Percentiles rank a stretch among this genome's conserved stretches.
These are phyloP conservation scores for Psephotus haematonotus DNA, from an alignment of 2,113 vertebrate species.

Conservation along the genomic window DNA sequence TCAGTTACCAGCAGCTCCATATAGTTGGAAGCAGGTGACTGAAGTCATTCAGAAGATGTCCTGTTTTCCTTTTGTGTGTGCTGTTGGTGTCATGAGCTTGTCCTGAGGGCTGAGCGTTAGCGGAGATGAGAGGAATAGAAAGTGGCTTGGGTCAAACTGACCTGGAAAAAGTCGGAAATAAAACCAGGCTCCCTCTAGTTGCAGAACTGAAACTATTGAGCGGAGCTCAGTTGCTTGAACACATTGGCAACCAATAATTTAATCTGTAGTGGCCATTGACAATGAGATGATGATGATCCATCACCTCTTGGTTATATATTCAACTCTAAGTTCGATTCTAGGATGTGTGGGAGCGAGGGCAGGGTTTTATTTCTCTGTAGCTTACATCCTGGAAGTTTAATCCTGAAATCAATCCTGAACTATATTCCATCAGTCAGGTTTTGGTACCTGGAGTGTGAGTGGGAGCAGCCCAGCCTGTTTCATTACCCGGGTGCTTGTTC, in stretches of 20 bases:
- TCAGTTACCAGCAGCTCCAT: not conserved
- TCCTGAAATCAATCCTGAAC: not conserved
- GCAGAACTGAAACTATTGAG: conserved; percentile 31
- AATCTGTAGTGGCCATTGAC: not conserved
- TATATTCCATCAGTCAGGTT: not conserved
- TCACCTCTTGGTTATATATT: not conserved
- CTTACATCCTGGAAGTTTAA: not conserved
- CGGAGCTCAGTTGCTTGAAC: not conserved
- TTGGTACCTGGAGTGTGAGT: not conserved
- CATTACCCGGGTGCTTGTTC: rapidly evolving
- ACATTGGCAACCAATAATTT: not conserved
- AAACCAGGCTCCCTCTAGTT: not conserved
- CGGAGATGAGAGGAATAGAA: conserved; percentile 37
- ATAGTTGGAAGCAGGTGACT: not conserved
- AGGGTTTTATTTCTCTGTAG: not conserved
- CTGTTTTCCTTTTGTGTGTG: not conserved
- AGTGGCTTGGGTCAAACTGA: not conserved
- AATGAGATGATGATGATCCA: not conserved
- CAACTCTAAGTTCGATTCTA: not conserved
- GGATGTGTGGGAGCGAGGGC: not conserved
- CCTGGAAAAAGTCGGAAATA: conserved; percentile 13
- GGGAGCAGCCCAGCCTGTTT: not conserved
- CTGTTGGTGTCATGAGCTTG: not conserved
- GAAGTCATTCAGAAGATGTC: not conserved
- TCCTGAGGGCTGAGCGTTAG: not conserved